phyloP scores from a whole-genome alignment of 2,888 invertebrate genomes.

The Drosophila rellima region DNA sequence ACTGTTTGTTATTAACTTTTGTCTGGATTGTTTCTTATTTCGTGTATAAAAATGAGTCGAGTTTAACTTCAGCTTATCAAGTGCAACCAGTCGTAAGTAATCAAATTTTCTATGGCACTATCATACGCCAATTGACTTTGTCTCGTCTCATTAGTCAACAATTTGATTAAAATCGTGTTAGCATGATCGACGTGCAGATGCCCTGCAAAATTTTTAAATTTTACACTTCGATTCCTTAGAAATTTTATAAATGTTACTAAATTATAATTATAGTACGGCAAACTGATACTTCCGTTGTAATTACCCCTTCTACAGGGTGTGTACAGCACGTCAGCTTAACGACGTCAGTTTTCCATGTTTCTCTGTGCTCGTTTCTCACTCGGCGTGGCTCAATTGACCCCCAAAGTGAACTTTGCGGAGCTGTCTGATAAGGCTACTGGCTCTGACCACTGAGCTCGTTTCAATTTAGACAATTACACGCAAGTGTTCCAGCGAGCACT shows the following conservation, averaged over 20 bases:
- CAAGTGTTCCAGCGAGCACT: conserved; percentile 9
- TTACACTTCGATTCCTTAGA: not conserved
- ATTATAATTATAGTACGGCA: not conserved
- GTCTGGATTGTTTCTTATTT: not conserved
- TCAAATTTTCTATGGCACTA: conserved; percentile 34
- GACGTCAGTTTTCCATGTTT: conserved; percentile 55
- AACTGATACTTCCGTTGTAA: not conserved
- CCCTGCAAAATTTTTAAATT: conserved; percentile 1
- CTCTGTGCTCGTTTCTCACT: conserved; percentile 18
- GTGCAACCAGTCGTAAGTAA: conserved; percentile 25
- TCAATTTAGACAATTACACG: conserved; percentile 74
- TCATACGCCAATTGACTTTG: conserved; percentile 22
- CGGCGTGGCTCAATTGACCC: conserved; percentile 67
- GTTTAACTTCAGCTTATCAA: conserved; percentile 41
- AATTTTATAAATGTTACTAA: not conserved
- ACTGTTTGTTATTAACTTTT: not conserved
- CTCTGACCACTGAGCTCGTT: conserved; percentile 42
- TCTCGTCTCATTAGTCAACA: conserved; percentile 61
- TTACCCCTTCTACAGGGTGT: conserved; percentile 6
- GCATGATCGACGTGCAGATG: not conserved
- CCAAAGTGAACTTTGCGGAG: conserved; percentile 58
- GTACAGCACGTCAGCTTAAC: conserved; percentile 19
- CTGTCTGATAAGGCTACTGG: conserved; percentile 49
- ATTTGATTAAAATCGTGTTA: conserved; percentile 1
- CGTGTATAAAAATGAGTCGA: not conserved